Evolutionary conservation across 2,113 vertebrate species (phyloP).

Genomic region (Mus pahari): DNA sequence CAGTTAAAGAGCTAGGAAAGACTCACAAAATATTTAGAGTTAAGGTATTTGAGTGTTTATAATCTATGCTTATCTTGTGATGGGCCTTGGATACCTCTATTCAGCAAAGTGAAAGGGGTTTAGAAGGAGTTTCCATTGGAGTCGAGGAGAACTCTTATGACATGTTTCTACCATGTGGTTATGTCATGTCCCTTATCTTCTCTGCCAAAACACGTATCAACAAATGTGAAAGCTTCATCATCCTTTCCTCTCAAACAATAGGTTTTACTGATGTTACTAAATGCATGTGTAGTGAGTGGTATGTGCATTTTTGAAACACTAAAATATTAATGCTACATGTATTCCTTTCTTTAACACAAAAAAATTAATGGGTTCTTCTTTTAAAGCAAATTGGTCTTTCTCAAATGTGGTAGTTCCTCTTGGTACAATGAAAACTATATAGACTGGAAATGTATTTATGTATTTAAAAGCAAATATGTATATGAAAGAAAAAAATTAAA

Average conservation of each 20-base stretch:
- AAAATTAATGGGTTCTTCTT: neutral
- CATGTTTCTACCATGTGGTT: neutral
- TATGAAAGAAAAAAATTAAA: neutral
- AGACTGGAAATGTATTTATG: neutral
- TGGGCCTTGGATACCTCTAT: neutral
- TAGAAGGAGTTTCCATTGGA: neutral
- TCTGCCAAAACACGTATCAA: neutral
- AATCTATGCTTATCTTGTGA: neutral
- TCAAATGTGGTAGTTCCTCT: conserved; percentile 17
- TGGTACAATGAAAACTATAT: neutral
- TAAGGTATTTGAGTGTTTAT: neutral
- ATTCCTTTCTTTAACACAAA: neutral
- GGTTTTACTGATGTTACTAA: neutral
- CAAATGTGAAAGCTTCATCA: neutral
- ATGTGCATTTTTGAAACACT: neutral
- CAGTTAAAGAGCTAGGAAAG: neutral
- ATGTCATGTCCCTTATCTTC: neutral
- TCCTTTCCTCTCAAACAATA: neutral
- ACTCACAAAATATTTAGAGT: neutral
- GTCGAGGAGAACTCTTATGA: neutral
- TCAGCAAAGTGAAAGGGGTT: neutral
- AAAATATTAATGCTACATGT: neutral
- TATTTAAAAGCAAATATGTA: neutral
- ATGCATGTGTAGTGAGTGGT: neutral
- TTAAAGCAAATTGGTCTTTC: neutral